Conservation (phyloP, 2,888 invertebrate genomes). For the Yponomeuta plumbellus region DNA sequence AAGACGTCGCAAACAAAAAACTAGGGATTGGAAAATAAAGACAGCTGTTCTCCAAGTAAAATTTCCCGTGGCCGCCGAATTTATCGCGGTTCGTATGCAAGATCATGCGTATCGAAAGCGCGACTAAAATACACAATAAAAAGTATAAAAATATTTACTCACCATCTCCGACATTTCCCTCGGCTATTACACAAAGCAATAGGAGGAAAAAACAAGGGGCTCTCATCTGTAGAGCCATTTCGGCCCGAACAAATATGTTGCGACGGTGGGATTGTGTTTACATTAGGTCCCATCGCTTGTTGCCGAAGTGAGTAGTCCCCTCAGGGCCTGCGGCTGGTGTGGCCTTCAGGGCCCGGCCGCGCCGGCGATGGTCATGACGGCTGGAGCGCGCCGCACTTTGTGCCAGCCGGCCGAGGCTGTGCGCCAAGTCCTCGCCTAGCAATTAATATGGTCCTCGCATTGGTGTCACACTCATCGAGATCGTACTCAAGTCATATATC, state of each 20-base stretch:
- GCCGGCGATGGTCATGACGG: slow-evolving; percentile 25
- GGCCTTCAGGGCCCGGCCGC: slow-evolving; percentile 20
- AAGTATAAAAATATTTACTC: slow-evolving; percentile 46
- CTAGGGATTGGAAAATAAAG: not conserved
- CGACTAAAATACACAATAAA: slow-evolving; percentile 28
- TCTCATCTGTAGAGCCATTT: slow-evolving; percentile 62
- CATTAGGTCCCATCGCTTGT: slow-evolving; percentile 59
- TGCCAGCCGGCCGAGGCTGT: not conserved
- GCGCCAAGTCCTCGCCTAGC: slow-evolving; percentile 41
- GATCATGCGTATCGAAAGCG: slow-evolving; percentile 39
- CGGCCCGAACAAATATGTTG: slow-evolving; percentile 53
- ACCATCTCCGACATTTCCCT: slow-evolving; percentile 49
- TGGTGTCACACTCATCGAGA: slow-evolving; percentile 66
- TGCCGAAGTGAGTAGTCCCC: slow-evolving; percentile 31
- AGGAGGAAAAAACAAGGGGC: slow-evolving; percentile 45
- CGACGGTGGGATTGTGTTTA: slow-evolving; percentile 42
- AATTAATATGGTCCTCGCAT: slow-evolving; percentile 46
- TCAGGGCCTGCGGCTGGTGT: slow-evolving; percentile 40
- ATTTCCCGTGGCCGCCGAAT: not conserved
- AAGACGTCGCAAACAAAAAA: not conserved
- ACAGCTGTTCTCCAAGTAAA: slow-evolving; percentile 4
- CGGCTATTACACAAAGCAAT: slow-evolving; percentile 54
- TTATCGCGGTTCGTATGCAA: slow-evolving; percentile 30
- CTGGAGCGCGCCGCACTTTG: slow-evolving; percentile 32
- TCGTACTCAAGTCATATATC: slow-evolving; percentile 46